phyloP scores from a whole-genome alignment of 2,113 vertebrate species.

The Mandrillus leucophaeus region DNA sequence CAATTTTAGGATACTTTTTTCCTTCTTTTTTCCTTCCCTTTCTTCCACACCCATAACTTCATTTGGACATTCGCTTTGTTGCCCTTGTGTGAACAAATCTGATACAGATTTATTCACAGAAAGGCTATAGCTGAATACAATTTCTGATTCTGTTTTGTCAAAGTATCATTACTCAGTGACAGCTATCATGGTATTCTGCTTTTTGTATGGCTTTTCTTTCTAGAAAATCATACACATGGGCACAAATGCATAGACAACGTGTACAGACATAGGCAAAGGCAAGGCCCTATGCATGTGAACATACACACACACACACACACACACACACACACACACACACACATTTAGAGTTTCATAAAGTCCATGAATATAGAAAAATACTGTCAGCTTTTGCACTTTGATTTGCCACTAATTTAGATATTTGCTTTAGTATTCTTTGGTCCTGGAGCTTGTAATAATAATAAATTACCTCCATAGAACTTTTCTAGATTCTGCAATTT shows the following conservation, averaged over 20 bases:
- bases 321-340: background rate
- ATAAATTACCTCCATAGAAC: background rate
- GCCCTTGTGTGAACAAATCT: conserved; percentile 4
- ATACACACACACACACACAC: background rate
- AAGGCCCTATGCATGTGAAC: background rate
- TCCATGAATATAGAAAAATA: background rate
- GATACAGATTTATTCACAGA: background rate
- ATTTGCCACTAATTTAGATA: background rate
- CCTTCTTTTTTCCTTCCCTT: background rate
- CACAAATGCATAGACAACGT: background rate
- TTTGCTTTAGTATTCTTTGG: background rate
- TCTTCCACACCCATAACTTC: background rate
- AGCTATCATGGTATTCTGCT: background rate
- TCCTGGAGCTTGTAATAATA: background rate
- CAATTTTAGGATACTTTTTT: background rate
- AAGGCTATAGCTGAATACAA: background rate
- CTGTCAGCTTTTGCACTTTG: background rate
- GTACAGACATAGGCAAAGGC: background rate
- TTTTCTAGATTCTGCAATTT: background rate
- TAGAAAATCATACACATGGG: background rate
- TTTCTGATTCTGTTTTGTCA: conserved; percentile 2
- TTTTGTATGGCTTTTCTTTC: background rate
- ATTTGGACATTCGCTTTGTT: conserved; percentile 15
- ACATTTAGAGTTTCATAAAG: background rate
- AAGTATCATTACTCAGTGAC: background rate